A percentile compares a stretch with the other conserved stretches of the same genome.
Conservation (phyloP, 2,797 vertebrate genomes). For the Psittacula echo region DNA sequence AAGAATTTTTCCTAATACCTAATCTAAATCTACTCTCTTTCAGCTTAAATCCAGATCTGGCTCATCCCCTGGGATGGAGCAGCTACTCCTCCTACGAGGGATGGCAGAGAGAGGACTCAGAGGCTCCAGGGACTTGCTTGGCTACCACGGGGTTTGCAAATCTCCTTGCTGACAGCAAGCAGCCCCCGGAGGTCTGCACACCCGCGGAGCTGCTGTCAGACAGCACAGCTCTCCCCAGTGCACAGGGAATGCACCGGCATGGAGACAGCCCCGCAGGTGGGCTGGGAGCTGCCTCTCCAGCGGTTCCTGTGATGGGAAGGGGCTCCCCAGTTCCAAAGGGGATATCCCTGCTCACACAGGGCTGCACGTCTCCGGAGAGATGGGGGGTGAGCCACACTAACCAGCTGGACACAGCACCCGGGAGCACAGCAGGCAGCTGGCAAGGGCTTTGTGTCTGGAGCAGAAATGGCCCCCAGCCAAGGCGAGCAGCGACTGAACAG, state of each 20-base stretch:
- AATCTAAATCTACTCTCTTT: background rate
- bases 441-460: background rate
- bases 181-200: background rate
- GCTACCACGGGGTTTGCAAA: background rate
- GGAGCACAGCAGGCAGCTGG: background rate
- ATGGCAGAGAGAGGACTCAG: background rate
- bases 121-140: background rate
- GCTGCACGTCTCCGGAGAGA: background rate
- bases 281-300: background rate
- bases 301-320: background rate
- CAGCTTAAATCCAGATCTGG: background rate
- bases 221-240: background rate
- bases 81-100: background rate
- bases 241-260: background rate
- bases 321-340: background rate
- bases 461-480: background rate
- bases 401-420: rapidly evolving
- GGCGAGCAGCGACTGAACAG: background rate
- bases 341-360: background rate
- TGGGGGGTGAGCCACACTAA: background rate
- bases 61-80: background rate
- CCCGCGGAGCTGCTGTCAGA: rapidly evolving
- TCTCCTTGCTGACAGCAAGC: background rate
- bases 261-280: background rate
- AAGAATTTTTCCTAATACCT: background rate